Base-by-base conservation (phyloP, 2,113 vertebrate species). In the Onychorhynchus coronatus region DNA sequence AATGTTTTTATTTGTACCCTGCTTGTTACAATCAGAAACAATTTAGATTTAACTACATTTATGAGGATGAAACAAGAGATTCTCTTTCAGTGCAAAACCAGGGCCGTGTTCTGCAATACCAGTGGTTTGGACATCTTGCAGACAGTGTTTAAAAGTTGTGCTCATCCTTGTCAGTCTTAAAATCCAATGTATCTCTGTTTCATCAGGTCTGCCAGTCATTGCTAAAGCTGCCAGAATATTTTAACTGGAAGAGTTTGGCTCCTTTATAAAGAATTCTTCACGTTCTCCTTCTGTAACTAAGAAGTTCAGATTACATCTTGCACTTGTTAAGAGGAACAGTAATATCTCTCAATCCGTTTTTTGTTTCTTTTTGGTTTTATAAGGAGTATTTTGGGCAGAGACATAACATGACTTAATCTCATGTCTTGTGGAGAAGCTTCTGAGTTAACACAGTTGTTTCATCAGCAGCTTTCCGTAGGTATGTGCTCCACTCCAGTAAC, bases 131-230 rank as follows among this genome's bases (percentile, higher is more conserved):
- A 76, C 46, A 16, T 33, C 66, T 94, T 94, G 74, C 85, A 95
- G 94, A 73, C 88, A 67, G 78, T 93, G 78, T 93, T 96, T 93
- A 62, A 53, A 85, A 93, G 63, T 75, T 91, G 33, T 70, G 58
- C 37, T 83, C 71, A 66, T 72, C 35, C 49, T 70, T 90, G 53
- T 68, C 82, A 83, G 44, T n/a, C 44, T 90, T 77, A 70, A 90
- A 90, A 70, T 68, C 55, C 68, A 91, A 67, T 18, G 55, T 22
- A 71, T 75, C 42, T 89, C 58, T 49, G 11, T 73, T 90, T 67
- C 6, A 1, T 52, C 28, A 58, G 65, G 17, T 79, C 81, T 89
- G 71, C n/a, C 63, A 82, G 49, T 55, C 70, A 56, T 18, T 79
- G 53, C 87, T 91, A 72, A 91, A 89, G 84, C 58, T 85, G 58